These are phyloP conservation scores for Calyptommatus sinebrachiatus DNA, from an alignment of 2,113 vertebrate species.

Conservation along the genomic window DNA sequence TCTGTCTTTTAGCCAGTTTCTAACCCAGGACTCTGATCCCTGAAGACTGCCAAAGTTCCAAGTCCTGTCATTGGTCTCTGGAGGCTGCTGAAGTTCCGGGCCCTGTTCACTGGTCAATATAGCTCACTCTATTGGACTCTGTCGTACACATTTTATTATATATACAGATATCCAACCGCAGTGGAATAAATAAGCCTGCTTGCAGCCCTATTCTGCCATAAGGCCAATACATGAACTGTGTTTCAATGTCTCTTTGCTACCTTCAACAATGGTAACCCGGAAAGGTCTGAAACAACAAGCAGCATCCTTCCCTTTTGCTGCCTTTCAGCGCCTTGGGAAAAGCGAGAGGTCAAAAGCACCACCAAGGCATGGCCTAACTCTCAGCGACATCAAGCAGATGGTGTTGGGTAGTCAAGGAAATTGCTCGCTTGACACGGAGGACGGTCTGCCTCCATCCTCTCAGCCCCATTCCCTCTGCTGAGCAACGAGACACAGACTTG, in stretches of 20 bases:
- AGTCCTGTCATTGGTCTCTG: too few relatives aligned
- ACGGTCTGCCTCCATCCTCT: not conserved
- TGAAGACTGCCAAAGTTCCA: too few relatives aligned
- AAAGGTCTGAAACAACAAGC: not conserved
- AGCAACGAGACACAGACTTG: not conserved
- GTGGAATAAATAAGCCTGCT: too few relatives aligned
- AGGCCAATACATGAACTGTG: not conserved
- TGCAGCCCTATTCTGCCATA: too few relatives aligned
- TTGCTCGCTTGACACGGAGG: not conserved
- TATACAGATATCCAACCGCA: too few relatives aligned
- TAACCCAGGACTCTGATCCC: too few relatives aligned
- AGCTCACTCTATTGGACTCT: too few relatives aligned
- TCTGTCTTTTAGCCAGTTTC: too few relatives aligned
- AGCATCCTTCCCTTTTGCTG: not conserved
- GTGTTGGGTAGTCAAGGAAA: slow-evolving; percentile 26
- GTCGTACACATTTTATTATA: too few relatives aligned
- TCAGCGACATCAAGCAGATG: slow-evolving; percentile 41
- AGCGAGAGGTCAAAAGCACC: slow-evolving; percentile 16
- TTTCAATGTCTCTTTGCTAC: not conserved
- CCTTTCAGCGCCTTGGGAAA: slow-evolving; percentile 6
- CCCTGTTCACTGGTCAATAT: too few relatives aligned
- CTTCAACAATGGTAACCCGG: rapidly evolving
- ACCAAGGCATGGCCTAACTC: slow-evolving; percentile 4
- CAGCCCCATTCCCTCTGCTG: not conserved
- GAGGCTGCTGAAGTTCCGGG: too few relatives aligned